Conservation (phyloP, 2,888 invertebrate genomes). For the Panorpa germanica region DNA sequence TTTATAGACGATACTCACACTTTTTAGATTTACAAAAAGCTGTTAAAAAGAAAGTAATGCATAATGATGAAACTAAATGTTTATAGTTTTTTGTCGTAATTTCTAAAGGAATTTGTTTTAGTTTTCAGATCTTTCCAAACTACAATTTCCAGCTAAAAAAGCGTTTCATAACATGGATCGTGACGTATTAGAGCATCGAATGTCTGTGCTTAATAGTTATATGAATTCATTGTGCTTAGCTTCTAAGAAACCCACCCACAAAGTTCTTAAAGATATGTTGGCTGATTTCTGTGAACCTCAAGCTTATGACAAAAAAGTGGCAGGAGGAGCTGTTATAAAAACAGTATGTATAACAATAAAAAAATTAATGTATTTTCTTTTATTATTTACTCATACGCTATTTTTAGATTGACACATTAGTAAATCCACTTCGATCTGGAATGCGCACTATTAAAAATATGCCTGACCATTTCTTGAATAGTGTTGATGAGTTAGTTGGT, state of each 20-base stretch:
- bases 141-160: constrained; percentile 82
- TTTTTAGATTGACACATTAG: constrained; percentile 24
- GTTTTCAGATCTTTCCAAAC: constrained; percentile 58
- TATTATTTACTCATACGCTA: not conserved
- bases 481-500: constrained; percentile 49
- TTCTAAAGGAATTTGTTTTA: constrained; percentile 22
- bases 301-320: constrained; percentile 43
- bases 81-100: constrained; percentile 3
- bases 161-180: constrained; percentile 85
- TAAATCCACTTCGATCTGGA: constrained; percentile 45
- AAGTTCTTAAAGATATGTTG: constrained; percentile 39
- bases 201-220: constrained; percentile 64
- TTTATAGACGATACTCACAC: constrained; percentile 83
- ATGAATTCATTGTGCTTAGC: constrained; percentile 48
- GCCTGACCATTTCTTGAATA: constrained; percentile 55
- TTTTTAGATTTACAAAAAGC: constrained; percentile 76
- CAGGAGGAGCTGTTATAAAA: constrained; percentile 35
- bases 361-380: not conserved
- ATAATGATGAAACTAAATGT: constrained; percentile 3
- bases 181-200: constrained; percentile 65
- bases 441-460: constrained; percentile 58
- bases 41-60: constrained; percentile 20
- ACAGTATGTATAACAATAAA: constrained; percentile 25
- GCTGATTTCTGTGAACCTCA: constrained; percentile 48
- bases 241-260: constrained; percentile 34